phyloP scores from a whole-genome alignment of 2,888 invertebrate genomes.

The Sinhomidia bicolor region DNA sequence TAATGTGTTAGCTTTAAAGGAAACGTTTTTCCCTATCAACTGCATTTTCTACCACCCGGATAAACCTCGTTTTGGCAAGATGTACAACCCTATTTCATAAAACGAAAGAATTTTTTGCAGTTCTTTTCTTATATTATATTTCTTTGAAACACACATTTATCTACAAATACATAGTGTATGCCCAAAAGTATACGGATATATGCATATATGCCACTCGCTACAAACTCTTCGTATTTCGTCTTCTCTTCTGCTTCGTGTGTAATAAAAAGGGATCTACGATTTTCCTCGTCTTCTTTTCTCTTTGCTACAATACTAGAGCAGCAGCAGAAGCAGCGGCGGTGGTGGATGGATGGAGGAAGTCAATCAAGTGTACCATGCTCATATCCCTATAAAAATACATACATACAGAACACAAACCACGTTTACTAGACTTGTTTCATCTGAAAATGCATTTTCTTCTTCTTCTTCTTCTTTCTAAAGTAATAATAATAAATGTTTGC shows the following conservation, averaged over 20 bases:
- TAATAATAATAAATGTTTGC: constrained; percentile 72
- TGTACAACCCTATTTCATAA: constrained; percentile 5
- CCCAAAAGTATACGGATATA: neutral
- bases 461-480: constrained; percentile 45
- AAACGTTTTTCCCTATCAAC: too few species aligned
- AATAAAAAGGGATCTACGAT: constrained; percentile 72
- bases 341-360: constrained; percentile 71
- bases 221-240: constrained; percentile 37
- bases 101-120: constrained; percentile 29
- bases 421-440: neutral
- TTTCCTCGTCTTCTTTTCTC: constrained; percentile 44
- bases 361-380: constrained; percentile 69
- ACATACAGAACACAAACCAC: neutral
- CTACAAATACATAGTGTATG: neutral
- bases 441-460: constrained; percentile 28
- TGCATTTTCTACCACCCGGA: neutral
- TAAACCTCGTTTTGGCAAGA: neutral
- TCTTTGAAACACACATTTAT: constrained; percentile 8
- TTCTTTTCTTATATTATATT: constrained; percentile 11
- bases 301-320: neutral
- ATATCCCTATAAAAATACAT: constrained; percentile 42
- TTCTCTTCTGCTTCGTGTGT: constrained; percentile 50
- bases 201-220: neutral
- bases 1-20: too few species aligned
- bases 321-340: neutral